Evolutionary conservation across 2,888 invertebrate species (phyloP).

Genomic region (Eurytoma adleriae): DNA sequence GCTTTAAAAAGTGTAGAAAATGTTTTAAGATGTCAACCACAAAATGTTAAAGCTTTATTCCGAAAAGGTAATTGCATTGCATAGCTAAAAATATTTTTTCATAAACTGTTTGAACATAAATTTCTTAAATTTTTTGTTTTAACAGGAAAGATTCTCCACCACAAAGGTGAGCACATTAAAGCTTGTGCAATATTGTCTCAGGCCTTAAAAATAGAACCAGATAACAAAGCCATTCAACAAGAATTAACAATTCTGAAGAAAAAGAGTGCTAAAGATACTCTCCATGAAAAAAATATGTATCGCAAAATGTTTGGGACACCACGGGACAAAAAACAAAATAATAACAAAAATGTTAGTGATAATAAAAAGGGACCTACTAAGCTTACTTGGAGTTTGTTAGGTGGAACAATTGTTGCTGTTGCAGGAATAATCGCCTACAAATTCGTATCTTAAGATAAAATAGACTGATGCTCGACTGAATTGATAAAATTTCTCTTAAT

Average conservation of each 20-base stretch:
- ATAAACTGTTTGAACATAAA: neutral
- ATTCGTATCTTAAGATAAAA: slow-evolving; percentile 76
- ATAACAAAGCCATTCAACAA: slow-evolving; percentile 79
- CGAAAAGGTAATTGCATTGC: slow-evolving; percentile 87
- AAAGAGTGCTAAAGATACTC: slow-evolving; percentile 79
- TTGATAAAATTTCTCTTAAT: slow-evolving; percentile 45
- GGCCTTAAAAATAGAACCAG: slow-evolving; percentile 82
- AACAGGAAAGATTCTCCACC: slow-evolving; percentile 80
- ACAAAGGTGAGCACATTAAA: slow-evolving; percentile 83
- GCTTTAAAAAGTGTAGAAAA: slow-evolving; percentile 89
- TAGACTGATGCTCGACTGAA: slow-evolving; percentile 34
- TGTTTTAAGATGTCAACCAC: slow-evolving; percentile 89
- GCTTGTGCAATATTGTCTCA: slow-evolving; percentile 83
- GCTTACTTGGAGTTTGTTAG: slow-evolving; percentile 83
- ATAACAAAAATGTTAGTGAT: slow-evolving; percentile 53
- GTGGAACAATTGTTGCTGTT: slow-evolving; percentile 83
- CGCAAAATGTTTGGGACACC: slow-evolving; percentile 81
- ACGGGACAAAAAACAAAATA: slow-evolving; percentile 54
- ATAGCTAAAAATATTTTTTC: slow-evolving; percentile 12
- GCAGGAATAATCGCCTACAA: slow-evolving; percentile 86
- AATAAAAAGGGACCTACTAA: slow-evolving; percentile 72
- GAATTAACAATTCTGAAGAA: slow-evolving; percentile 79
- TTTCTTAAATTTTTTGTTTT: slow-evolving; percentile 13
- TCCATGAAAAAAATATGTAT: slow-evolving; percentile 82
- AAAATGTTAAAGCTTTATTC: slow-evolving; percentile 93